Conservation (phyloP, 2,888 invertebrate genomes). For the Petrolisthes manimaculis region DNA sequence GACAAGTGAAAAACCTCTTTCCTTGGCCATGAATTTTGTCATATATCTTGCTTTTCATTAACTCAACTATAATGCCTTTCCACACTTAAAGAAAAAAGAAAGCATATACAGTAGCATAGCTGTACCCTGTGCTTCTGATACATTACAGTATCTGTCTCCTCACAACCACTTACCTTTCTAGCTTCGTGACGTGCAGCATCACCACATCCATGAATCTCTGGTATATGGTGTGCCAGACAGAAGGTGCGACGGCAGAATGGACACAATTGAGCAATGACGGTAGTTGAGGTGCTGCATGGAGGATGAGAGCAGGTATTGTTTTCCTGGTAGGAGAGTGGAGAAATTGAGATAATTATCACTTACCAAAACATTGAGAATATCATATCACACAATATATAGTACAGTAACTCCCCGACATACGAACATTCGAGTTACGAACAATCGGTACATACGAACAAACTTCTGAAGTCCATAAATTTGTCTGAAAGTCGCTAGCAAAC, state of each 20-base stretch:
- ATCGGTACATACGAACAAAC: too few species aligned
- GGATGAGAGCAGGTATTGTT: constrained; percentile 66
- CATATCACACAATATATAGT: too few species aligned
- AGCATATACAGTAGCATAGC: not conserved
- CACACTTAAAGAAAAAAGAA: not conserved
- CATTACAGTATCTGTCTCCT: not conserved
- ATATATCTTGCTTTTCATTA: not conserved
- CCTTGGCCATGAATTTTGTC: too few species aligned
- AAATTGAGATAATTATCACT: constrained; percentile 71
- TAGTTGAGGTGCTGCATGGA: constrained; percentile 74
- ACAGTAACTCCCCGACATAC: too few species aligned
- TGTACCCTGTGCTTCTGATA: not conserved
- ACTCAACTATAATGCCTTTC: not conserved
- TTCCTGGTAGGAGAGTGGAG: constrained; percentile 11
- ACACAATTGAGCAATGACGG: constrained; percentile 74
- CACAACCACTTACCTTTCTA: constrained; percentile 48
- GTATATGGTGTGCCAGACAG: constrained; percentile 77
- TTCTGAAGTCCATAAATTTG: too few species aligned
- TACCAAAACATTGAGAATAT: too few species aligned
- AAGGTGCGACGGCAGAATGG: constrained; percentile 74
- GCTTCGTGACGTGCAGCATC: constrained; percentile 72
- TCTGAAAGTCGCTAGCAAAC: too few species aligned
- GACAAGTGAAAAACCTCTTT: too few species aligned
- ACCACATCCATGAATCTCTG: constrained; percentile 80
- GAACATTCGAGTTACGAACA: too few species aligned